Percentiles rank a stretch among this genome's conserved stretches.
Conservation (phyloP, 1,140 invertebrate genomes). For the Drosophila gunungcola region DNA sequence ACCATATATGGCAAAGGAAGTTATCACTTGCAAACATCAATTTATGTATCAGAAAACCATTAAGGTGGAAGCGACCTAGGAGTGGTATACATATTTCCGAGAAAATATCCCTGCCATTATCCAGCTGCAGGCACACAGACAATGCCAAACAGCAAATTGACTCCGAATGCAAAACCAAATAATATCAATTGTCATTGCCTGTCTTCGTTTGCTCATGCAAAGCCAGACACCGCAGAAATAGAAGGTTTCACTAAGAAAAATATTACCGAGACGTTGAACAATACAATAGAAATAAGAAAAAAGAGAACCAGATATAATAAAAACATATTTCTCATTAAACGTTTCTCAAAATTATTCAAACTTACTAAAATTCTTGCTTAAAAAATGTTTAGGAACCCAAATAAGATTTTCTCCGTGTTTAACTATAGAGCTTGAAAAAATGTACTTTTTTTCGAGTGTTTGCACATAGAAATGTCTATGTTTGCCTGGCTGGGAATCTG, state of each 20-base stretch:
- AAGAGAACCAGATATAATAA: neutral
- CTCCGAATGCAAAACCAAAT: conserved; percentile 68
- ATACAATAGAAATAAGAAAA: neutral
- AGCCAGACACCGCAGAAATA: conserved; percentile 4
- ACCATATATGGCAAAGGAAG: neutral
- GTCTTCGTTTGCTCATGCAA: conserved; percentile 17
- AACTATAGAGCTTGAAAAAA: neutral
- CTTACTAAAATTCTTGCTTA: too few species aligned
- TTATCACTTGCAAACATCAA: neutral
- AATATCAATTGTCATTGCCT: conserved; percentile 75
- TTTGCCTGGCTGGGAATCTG: conserved; percentile 31
- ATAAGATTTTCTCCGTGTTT: neutral
- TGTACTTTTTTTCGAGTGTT: conserved; percentile 4
- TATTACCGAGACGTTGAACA: neutral
- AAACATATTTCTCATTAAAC: neutral
- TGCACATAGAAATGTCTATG: conserved; percentile 3
- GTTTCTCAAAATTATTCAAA: too few species aligned
- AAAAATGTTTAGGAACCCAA: neutral
- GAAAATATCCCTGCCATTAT: conserved; percentile 4
- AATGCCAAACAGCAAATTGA: conserved; percentile 55
- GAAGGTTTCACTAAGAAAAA: conserved; percentile 1
- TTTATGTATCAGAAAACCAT: neutral
- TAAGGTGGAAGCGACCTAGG: neutral
- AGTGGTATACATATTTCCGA: neutral
- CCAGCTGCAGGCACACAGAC: conserved; percentile 21